Evolutionary conservation across 2,113 vertebrate species (phyloP).

Genomic region (Jaculus jaculus): DNA sequence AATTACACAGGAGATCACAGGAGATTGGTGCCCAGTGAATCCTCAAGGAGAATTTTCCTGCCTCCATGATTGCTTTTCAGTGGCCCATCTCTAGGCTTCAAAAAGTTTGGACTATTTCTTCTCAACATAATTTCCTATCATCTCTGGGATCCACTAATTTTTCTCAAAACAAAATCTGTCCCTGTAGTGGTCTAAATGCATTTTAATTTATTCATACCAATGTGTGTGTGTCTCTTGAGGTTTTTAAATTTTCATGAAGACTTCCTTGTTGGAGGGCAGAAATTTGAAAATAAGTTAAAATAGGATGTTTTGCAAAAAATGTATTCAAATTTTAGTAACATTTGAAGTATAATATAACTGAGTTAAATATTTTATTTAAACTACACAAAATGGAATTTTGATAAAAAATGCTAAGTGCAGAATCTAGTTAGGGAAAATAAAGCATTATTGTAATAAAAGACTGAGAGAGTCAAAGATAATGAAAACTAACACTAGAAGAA

Average conservation of each 20-base stretch:
- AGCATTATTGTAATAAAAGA: not conserved
- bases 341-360: not conserved
- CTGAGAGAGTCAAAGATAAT: not conserved
- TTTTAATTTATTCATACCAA: constrained; percentile 56
- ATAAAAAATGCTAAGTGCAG: not conserved
- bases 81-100: not conserved
- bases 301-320: constrained; percentile 1
- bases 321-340: constrained; percentile 28
- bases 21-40: not conserved
- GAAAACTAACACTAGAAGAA: not conserved
- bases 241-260: constrained; percentile 39
- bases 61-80: not conserved
- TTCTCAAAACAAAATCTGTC: constrained; percentile 4
- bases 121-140: not conserved
- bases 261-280: not conserved
- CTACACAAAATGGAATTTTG: constrained; percentile 9
- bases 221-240: not conserved
- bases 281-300: constrained; percentile 34
- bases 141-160: constrained; percentile 47
- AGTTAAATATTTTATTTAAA: not conserved
- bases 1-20: not conserved
- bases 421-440: not conserved
- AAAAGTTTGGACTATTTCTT: not conserved
- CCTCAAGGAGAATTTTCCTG: not conserved
- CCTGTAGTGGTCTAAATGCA: constrained; percentile 23